Evolutionary conservation across 2,113 vertebrate genomes (phyloP).

Genomic region (Oryzias javanicus): DNA sequence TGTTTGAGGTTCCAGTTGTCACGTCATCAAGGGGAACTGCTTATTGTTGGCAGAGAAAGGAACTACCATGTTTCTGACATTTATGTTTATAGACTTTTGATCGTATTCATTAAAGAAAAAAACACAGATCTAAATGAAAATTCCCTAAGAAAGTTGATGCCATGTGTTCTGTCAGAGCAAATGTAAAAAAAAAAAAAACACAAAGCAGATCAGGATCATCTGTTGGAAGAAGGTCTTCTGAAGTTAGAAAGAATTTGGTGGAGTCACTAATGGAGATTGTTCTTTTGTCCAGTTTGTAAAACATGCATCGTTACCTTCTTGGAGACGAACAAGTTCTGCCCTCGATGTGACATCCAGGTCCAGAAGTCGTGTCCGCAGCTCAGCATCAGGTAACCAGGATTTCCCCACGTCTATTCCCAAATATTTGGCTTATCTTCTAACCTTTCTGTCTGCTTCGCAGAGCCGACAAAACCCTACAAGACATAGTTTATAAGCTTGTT

Average conservation of each 20-base stretch:
- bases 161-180: no score
- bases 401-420: not conserved
- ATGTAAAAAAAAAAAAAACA: no score
- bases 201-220: no score
- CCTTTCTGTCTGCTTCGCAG: slow-evolving; percentile 61
- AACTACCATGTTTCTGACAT: no score
- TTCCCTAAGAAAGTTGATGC: no score
- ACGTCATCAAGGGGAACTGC: no score
- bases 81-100: no score
- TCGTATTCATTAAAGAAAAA: no score
- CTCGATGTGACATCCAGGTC: slow-evolving; percentile 91
- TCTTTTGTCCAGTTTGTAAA: slow-evolving; percentile 82
- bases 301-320: slow-evolving; percentile 94
- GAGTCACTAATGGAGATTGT: not conserved
- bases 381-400: slow-evolving; percentile 83
- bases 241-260: not conserved
- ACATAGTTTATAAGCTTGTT: slow-evolving; percentile 94
- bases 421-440: no score
- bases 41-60: no score
- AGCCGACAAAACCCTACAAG: slow-evolving; percentile 93
- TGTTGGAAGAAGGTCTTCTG: not conserved
- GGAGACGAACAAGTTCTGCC: slow-evolving; percentile 94
- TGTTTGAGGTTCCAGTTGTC: no score
- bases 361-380: slow-evolving; percentile 92
- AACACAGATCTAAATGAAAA: no score